Evolutionary conservation across 2,888 invertebrate species (phyloP).

Genomic region (Tinea semifulvella): DNA sequence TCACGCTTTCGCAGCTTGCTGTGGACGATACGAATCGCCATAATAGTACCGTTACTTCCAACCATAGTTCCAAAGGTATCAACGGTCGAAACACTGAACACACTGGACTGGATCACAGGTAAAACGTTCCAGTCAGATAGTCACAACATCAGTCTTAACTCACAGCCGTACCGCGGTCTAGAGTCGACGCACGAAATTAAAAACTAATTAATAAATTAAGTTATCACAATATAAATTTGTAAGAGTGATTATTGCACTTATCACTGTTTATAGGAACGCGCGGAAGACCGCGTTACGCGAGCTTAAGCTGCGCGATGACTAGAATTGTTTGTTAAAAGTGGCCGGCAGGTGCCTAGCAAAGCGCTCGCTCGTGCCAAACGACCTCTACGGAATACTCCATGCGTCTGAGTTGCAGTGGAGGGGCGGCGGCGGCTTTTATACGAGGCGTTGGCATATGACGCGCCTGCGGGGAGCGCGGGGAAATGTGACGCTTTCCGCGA

Average conservation of each 20-base stretch:
- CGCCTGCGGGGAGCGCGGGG: slow-evolving; percentile 28
- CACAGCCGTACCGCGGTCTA: slow-evolving; percentile 60
- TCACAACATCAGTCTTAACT: slow-evolving; percentile 63
- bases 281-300: slow-evolving; percentile 60
- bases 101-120: slow-evolving; percentile 60
- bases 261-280: slow-evolving; percentile 66
- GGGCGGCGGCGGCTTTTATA: slow-evolving; percentile 58
- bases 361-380: slow-evolving; percentile 69
- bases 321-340: slow-evolving; percentile 59
- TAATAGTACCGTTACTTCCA: slow-evolving; percentile 86
- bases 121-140: slow-evolving; percentile 62
- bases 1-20: slow-evolving; percentile 89
- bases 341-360: slow-evolving; percentile 70
- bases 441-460: slow-evolving; percentile 49
- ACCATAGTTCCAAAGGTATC: slow-evolving; percentile 73
- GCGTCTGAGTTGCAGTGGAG: slow-evolving; percentile 65
- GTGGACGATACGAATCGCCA: slow-evolving; percentile 90
- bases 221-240: slow-evolving; percentile 58
- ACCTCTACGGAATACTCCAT: slow-evolving; percentile 70
- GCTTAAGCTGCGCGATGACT: slow-evolving; percentile 63
- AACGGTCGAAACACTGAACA: slow-evolving; percentile 55
- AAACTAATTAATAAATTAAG: slow-evolving; percentile 62
- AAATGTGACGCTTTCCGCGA: slow-evolving; percentile 60
- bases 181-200: slow-evolving; percentile 49
- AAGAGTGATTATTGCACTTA: slow-evolving; percentile 62